Base-by-base conservation (phyloP, 2,888 invertebrate species). In the Drosophila demipolita region DNA sequence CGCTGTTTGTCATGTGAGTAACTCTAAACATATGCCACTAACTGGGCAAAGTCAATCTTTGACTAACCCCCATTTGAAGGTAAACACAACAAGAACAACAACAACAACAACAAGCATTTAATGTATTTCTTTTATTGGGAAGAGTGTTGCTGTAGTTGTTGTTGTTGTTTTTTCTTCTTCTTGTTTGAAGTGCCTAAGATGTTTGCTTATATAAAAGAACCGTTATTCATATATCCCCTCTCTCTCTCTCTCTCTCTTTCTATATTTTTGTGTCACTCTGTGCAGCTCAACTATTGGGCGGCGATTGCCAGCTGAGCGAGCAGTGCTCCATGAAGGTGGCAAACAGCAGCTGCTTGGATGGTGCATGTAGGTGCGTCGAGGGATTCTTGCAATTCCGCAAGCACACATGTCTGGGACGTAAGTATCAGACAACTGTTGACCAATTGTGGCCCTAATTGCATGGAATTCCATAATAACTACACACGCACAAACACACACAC, bases 331-430 rank as follows among this genome's bases (percentile, higher is more conserved):
- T 97, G 94, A 97, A 97, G 93, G 98, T 98, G 63, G 96, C 97
- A 23, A 97, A 97, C 94, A 97, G 97, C 92, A 96, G 96, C 78
- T 98, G 98, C 88, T 93, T 96, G 83, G 96, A 97, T 68, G 97
- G 97, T 42, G 95, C 96, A 55, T 98, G 98, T 91, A 95, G 96
- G 50, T 98, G 98, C 93, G 95, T 96, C 68, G 96, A 96, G 87
- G 97, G 97, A 80, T 97, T 96, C 93, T 94, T 98, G 75, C 97
- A 97, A 93, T 97, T 97, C 94, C 95, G 97, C 91, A 96, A 97
- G 91, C 98, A 98, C 93, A 98, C 97, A 49, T 98, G 98, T 92
- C 95, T 98, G 64, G 96, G 96, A 92, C 97, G 98, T 98, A 95
- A 97, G 97, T 96, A 93, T 86, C 85, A 78, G 78, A 67, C 86